Evolutionary conservation across 2,113 vertebrate species (phyloP).

Genomic region (Irena cyanogastra): DNA sequence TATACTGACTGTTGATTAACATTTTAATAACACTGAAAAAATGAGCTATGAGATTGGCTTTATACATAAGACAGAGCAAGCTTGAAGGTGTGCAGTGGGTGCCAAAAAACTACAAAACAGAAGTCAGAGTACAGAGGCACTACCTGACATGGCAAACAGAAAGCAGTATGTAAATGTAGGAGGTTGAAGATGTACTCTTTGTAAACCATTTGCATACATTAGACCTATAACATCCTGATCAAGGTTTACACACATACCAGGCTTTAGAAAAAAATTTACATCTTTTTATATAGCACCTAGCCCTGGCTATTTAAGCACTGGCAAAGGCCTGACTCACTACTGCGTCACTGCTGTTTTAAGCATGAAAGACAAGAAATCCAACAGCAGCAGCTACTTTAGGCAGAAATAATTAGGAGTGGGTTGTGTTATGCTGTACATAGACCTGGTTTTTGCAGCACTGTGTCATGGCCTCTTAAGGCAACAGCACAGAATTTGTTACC

Average conservation of each 20-base stretch:
- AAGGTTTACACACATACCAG: not conserved
- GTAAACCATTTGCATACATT: not conserved
- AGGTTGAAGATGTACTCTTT: not conserved
- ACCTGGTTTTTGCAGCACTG: not conserved
- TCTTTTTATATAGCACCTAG: not conserved
- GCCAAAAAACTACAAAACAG: not conserved
- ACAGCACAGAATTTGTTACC: not conserved
- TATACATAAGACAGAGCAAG: not conserved
- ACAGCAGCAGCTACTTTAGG: slow-evolving; percentile 16
- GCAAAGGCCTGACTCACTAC: slow-evolving; percentile 33
- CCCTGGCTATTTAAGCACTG: not conserved
- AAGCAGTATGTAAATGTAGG: not conserved
- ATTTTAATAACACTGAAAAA: not conserved
- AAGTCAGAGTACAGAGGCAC: not conserved
- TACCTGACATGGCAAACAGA: not conserved
- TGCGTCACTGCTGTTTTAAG: slow-evolving; percentile 35
- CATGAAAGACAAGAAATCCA: slow-evolving; percentile 15
- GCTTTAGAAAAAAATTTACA: not conserved
- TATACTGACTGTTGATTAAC: not conserved
- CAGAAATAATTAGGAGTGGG: slow-evolving; percentile 50
- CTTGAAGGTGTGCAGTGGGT: not conserved
- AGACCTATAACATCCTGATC: not conserved
- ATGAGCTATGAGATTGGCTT: not conserved
- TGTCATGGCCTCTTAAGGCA: not conserved
- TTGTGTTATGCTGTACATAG: not conserved